Percentiles rank a stretch among this genome's conserved stretches.
Conservation (phyloP, 2,113 vertebrate genomes). For the Struthidea cinerea region DNA sequence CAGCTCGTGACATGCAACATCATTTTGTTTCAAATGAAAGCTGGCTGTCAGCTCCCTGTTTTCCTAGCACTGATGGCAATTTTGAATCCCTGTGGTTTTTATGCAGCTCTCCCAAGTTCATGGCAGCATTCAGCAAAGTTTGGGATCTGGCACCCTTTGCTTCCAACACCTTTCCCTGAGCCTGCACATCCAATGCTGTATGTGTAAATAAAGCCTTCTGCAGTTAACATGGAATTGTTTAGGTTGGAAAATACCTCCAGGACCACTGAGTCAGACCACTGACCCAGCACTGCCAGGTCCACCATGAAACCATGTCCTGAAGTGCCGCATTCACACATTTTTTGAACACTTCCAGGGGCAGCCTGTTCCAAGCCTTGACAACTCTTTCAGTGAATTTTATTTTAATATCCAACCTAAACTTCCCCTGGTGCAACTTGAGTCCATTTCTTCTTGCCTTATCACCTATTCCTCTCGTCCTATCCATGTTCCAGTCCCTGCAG, state of each 20-base stretch:
- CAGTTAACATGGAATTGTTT: not conserved
- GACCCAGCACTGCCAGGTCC: not conserved
- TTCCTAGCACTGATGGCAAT: not conserved
- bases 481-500: not conserved
- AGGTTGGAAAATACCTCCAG: not conserved
- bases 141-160: not conserved
- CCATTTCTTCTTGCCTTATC: not conserved
- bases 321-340: too few species aligned
- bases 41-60: not conserved
- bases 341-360: not conserved
- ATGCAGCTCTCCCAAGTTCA: not conserved
- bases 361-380: not conserved
- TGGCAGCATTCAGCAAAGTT: not conserved
- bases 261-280: not conserved
- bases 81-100: not conserved
- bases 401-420: not conserved
- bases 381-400: not conserved
- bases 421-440: not conserved
- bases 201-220: not conserved
- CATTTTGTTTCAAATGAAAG: not conserved
- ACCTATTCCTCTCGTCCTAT: not conserved
- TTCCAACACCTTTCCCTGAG: not conserved
- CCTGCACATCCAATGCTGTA: fast-evolving
- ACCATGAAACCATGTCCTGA: not conserved
- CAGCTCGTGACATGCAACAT: not conserved